These are phyloP conservation scores for Rallus crepitans DNA, from an alignment of 2,797 vertebrate genomes.

Conservation along the genomic window DNA sequence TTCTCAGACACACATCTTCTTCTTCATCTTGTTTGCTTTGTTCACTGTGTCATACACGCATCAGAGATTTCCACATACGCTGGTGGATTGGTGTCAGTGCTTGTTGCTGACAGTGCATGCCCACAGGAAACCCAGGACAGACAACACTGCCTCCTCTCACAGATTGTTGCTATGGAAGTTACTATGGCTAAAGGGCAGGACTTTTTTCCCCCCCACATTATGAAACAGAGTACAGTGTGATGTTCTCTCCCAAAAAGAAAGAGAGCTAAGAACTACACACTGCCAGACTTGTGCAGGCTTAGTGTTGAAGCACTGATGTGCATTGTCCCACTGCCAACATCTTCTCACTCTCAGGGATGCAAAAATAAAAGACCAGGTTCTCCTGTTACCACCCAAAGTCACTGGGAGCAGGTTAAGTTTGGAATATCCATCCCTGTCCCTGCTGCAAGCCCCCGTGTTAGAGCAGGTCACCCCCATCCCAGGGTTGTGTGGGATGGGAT, in stretches of 20 bases:
- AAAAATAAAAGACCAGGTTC: background rate
- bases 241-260: background rate
- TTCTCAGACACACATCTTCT: background rate
- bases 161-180: background rate
- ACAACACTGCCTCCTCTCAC: background rate
- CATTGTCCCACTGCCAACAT: background rate
- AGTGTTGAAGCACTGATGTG: background rate
- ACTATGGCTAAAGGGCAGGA: background rate
- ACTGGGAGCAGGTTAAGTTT: background rate
- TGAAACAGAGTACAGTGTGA: background rate
- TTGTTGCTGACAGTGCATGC: background rate
- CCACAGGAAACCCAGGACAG: background rate
- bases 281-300: background rate
- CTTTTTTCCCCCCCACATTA: background rate
- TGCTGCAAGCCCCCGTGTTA: accelerated
- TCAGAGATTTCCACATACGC: background rate
- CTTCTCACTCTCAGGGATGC: background rate
- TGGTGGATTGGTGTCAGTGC: accelerated
- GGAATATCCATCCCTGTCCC: background rate
- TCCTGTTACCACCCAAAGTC: background rate
- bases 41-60: background rate
- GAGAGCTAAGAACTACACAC: background rate
- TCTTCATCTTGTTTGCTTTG: background rate
- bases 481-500: background rate
- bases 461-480: background rate